Base-by-base conservation (phyloP, 2,113 vertebrate species). In the Oryzias curvinotus region DNA sequence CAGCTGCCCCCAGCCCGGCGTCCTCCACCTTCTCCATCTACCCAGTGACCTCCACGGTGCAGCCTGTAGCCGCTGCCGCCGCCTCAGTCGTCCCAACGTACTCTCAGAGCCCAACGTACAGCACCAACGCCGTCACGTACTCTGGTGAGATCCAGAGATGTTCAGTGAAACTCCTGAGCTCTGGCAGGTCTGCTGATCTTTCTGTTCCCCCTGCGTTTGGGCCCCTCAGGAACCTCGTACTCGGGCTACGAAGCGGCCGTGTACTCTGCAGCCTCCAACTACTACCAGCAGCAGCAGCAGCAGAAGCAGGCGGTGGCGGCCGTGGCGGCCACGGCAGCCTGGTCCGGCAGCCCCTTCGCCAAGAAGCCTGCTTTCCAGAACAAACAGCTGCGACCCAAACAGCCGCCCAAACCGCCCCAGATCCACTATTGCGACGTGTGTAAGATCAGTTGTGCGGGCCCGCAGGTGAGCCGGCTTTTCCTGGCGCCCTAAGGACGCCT, bases 381-480 rank as follows among this genome's bases (percentile, higher is more conserved):
- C 81, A 98, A 99, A 82, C 96, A 96, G 81, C 91, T 97, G 62
- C 95, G 97, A 82, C 95, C 96, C 81, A 98, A 99, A 62, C 97
- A 96, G 78, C 94, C 97, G 14, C 96, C 96, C 50, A 99, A 98
- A 82, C 97, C 96, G 0, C 96, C 97, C 36, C 97, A 99, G 92
- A 98, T 99, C 85, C 97, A 99, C 87, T 99, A 99, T 83, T 99
- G 97, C 82, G 97, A 98, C 2, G 97, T 98, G 75, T 99, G 97
- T 83, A 98, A 99, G 90, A 99, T 99, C 92, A 98, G 97, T 91
- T 99, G 97, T 90, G 97, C 97, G 63, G 97, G 97, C 83, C 97
- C 97, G 25, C 97, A 99, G 95, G 97, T 99, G 84, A 76, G 62
- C 10, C 26, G 12, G 7, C 16, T 2, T 48, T 45, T 45, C 44